phyloP scores from a whole-genome alignment of 2,888 invertebrate genomes.

The Cosmorhoe ocellata region DNA sequence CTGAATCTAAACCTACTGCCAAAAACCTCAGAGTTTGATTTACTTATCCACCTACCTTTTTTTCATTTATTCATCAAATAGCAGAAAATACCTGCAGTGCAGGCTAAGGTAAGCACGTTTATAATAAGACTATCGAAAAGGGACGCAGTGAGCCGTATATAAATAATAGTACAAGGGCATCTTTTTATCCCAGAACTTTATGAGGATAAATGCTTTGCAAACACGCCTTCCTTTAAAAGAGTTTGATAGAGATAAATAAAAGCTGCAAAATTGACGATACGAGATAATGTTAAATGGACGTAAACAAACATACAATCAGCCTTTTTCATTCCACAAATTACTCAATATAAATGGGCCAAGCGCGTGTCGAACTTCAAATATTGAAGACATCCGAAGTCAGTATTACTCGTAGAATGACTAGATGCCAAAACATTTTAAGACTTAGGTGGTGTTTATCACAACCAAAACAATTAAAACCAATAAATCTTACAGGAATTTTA shows the following conservation, averaged over 20 bases:
- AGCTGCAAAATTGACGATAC: constrained; percentile 20
- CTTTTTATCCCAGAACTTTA: constrained; percentile 55
- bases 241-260: constrained; percentile 25
- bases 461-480: too few relatives aligned
- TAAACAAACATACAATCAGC: constrained; percentile 1
- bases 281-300: constrained; percentile 4
- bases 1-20: constrained; percentile 36
- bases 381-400: too few relatives aligned
- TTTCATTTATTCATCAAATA: constrained; percentile 16
- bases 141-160: constrained; percentile 60
- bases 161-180: constrained; percentile 68
- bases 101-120: constrained; percentile 37
- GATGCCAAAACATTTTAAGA: too few relatives aligned
- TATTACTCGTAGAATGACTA: too few relatives aligned
- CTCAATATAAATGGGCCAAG: too few relatives aligned
- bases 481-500: too few relatives aligned
- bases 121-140: constrained; percentile 51
- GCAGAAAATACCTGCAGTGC: constrained; percentile 27
- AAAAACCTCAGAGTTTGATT: too few relatives aligned
- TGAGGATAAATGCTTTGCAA: constrained; percentile 46
- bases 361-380: too few relatives aligned
- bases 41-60: constrained; percentile 31
- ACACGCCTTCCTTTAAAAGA: constrained; percentile 38
- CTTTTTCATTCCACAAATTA: too few relatives aligned
- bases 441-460: too few relatives aligned